phyloP scores from a whole-genome alignment of 2,888 invertebrate species.

The Notodonta dromedarius region DNA sequence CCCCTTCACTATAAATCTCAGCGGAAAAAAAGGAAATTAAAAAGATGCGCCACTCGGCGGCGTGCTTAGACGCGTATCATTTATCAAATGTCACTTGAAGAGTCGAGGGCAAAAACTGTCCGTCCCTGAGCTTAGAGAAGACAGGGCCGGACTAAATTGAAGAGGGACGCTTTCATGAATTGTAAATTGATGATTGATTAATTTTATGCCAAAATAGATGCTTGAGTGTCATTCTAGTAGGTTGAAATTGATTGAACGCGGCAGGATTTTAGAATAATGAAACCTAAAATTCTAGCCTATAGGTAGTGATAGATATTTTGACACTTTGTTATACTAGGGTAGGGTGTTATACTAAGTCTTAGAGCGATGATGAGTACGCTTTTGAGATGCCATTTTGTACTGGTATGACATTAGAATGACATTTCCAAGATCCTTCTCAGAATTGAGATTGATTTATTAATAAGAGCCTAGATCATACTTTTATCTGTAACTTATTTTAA shows the following conservation, averaged over 20 bases:
- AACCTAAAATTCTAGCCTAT: not conserved
- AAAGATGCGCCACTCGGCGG: conserved; percentile 52
- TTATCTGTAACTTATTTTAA: not conserved
- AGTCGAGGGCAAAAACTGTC: conserved; percentile 39
- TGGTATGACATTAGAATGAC: no score
- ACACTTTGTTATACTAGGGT: not conserved
- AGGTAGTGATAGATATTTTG: not conserved
- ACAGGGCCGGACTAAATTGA: conserved; percentile 23
- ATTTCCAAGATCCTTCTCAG: no score
- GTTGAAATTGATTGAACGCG: not conserved
- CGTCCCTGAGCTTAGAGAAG: conserved; percentile 22
- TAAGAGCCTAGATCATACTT: no score
- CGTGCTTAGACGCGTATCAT: conserved; percentile 36
- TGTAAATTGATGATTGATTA: not conserved
- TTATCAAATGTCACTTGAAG: conserved; percentile 51
- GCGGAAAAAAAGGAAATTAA: conserved; percentile 36
- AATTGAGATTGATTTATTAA: no score
- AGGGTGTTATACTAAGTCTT: no score
- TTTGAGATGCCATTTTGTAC: no score
- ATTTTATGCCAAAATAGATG: not conserved
- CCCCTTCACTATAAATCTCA: not conserved
- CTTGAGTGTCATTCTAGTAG: no score
- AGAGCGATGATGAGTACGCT: no score
- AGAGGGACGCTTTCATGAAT: not conserved
- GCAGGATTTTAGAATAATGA: not conserved